Percentiles rank a stretch among this genome's conserved stretches.
Evolutionary conservation across 2,888 invertebrate genomes (phyloP).

Genomic region (Schizotus pectinicornis): DNA sequence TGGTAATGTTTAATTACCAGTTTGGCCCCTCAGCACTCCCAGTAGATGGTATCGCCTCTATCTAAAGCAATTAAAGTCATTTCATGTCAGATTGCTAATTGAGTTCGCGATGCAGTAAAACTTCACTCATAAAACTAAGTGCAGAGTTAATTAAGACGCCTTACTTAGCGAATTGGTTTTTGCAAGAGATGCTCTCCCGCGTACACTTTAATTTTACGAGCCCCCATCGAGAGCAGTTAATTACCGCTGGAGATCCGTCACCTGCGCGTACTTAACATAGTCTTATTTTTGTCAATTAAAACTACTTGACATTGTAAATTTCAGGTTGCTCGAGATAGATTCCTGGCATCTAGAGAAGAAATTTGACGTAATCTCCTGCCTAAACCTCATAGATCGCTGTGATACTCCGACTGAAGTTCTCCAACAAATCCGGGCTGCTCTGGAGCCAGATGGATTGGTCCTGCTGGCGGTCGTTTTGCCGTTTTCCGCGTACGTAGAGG

Average conservation of each 20-base stretch:
- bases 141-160: slow-evolving; percentile 50
- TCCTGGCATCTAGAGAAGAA: slow-evolving; percentile 66
- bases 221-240: slow-evolving; percentile 20
- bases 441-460: slow-evolving; percentile 77
- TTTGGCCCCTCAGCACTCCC: slow-evolving; percentile 6
- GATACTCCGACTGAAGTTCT: slow-evolving; percentile 82
- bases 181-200: slow-evolving; percentile 9
- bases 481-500: slow-evolving; percentile 93
- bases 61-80: slow-evolving; percentile 47
- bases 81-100: slow-evolving; percentile 48
- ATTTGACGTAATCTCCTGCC: slow-evolving; percentile 83
- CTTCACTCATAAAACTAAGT: slow-evolving; percentile 52
- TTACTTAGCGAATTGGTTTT: slow-evolving; percentile 34
- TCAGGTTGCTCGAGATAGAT: slow-evolving; percentile 74
- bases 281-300: slow-evolving; percentile 3
- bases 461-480: slow-evolving; percentile 93
- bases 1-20: slow-evolving; percentile 21
- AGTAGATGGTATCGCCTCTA: slow-evolving; percentile 10
- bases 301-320: neutral
- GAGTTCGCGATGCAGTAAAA: slow-evolving; percentile 51
- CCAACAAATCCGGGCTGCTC: slow-evolving; percentile 71
- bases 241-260: slow-evolving; percentile 16
- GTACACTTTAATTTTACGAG: slow-evolving; percentile 28
- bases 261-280: slow-evolving; percentile 8
- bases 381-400: slow-evolving; percentile 95